Evolutionary conservation across 2,797 vertebrate species (phyloP).

Genomic region (Clangula hyemalis): DNA sequence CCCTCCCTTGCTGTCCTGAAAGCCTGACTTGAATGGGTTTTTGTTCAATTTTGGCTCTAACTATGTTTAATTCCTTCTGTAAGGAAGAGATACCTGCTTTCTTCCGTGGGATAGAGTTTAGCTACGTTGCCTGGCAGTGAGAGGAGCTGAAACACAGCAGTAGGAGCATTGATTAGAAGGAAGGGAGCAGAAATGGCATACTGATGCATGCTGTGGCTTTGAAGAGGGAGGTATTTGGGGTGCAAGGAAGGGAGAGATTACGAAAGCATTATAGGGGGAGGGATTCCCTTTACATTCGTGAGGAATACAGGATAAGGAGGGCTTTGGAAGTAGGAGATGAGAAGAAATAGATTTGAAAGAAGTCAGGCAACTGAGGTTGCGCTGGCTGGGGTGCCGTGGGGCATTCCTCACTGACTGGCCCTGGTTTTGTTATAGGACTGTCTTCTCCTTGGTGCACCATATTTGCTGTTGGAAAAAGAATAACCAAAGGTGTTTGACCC

Average conservation of each 20-base stretch:
- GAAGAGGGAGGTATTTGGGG: neutral
- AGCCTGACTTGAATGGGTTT: rapidly evolving
- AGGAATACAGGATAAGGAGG: neutral
- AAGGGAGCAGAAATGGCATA: neutral
- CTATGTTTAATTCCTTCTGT: neutral
- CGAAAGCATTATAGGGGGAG: neutral
- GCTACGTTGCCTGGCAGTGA: neutral
- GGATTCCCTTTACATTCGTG: neutral
- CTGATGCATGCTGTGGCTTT: neutral
- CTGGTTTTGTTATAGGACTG: neutral
- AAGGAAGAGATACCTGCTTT: neutral
- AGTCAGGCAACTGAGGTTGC: neutral
- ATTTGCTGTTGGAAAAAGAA: neutral
- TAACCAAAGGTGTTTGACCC: neutral
- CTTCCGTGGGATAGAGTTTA: neutral
- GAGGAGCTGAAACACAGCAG: neutral
- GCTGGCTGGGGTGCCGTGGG: neutral
- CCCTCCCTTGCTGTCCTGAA: neutral
- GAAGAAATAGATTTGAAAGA: neutral
- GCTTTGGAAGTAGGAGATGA: neutral
- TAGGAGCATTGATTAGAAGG: neutral
- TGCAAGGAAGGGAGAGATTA: neutral
- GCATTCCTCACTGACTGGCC: neutral
- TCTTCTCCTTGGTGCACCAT: neutral
- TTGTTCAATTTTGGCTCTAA: neutral